These are phyloP conservation scores for Vanacampus margaritifer DNA, from an alignment of 2,113 vertebrate species.

Conservation along the genomic window DNA sequence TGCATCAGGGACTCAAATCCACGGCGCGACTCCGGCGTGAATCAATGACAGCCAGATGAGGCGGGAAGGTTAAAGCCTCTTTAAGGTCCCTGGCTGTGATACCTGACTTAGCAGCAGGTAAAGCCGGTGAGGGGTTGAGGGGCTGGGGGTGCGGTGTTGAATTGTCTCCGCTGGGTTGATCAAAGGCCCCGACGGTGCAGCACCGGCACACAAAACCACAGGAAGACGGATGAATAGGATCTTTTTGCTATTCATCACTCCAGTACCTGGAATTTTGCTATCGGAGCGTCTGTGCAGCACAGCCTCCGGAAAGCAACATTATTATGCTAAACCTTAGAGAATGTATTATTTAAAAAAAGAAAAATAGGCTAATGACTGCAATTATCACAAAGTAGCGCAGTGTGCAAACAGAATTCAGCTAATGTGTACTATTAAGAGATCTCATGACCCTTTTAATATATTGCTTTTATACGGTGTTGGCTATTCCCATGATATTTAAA, in stretches of 20 bases:
- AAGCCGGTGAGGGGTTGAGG: slow-evolving; percentile 28
- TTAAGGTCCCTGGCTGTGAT: slow-evolving; percentile 72
- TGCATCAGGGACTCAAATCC: slow-evolving; percentile 63
- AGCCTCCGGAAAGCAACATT: slow-evolving; percentile 38
- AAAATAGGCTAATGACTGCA: slow-evolving; percentile 46
- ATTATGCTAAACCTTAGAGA: slow-evolving; percentile 51
- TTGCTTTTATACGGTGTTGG: neutral
- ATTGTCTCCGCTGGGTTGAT: slow-evolving; percentile 67
- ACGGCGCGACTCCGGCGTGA: slow-evolving; percentile 60
- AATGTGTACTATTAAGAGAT: slow-evolving; percentile 41
- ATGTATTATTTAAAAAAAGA: slow-evolving; percentile 45
- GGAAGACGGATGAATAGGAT: slow-evolving; percentile 50
- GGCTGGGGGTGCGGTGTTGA: slow-evolving; percentile 37
- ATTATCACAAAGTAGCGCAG: slow-evolving; percentile 49
- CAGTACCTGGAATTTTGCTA: slow-evolving; percentile 54
- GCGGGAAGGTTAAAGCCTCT: slow-evolving; percentile 72
- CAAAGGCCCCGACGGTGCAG: slow-evolving; percentile 51
- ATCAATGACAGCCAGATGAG: slow-evolving; percentile 66
- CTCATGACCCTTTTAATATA: slow-evolving; percentile 37
- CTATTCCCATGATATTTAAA: neutral
- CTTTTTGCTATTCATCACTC: slow-evolving; percentile 48
- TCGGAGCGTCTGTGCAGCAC: slow-evolving; percentile 52
- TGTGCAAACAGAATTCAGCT: slow-evolving; percentile 34
- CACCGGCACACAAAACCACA: slow-evolving; percentile 33
- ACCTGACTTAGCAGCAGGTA: slow-evolving; percentile 73